Conservation (phyloP, 2,888 invertebrate species). For the Trissoscelio sp. region DNA sequence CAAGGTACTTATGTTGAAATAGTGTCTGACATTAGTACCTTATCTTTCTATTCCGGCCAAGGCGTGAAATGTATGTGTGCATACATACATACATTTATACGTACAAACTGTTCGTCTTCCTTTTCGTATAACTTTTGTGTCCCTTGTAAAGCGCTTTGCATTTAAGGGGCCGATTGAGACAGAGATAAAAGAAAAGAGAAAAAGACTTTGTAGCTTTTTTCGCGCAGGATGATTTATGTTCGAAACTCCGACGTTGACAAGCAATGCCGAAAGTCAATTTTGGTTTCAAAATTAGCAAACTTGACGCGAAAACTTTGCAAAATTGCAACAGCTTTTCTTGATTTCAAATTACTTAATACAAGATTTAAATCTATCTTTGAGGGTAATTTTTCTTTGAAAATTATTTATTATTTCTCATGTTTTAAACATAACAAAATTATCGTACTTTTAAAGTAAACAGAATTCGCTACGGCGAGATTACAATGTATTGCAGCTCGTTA, state of each 20-base stretch:
- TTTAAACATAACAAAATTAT: conserved; percentile 6
- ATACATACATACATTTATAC: conserved; percentile 41
- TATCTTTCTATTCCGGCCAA: conserved; percentile 76
- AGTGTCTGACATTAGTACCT: conserved; percentile 78
- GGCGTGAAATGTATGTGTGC: conserved; percentile 73
- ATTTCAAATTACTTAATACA: conserved; percentile 11
- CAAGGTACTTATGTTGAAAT: conserved; percentile 75
- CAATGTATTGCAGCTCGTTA: conserved; percentile 23
- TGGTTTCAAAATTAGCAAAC: conserved; percentile 22
- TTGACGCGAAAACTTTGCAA: conserved; percentile 22
- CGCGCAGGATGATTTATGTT: conserved; percentile 73
- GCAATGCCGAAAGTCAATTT: conserved; percentile 52
- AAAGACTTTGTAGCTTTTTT: conserved; percentile 69
- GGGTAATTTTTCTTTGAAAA: background rate
- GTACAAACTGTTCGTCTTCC: conserved; percentile 59
- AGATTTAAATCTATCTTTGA: background rate
- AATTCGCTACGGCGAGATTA: conserved; percentile 20
- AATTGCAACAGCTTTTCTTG: background rate
- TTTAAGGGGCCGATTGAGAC: conserved; percentile 61
- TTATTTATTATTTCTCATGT: background rate
- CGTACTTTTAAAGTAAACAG: conserved; percentile 13
- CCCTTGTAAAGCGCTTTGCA: conserved; percentile 71
- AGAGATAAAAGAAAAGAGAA: conserved; percentile 63
- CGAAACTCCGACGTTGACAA: conserved; percentile 61
- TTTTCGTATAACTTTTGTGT: conserved; percentile 55